Conservation (phyloP, 2,888 invertebrate genomes). For the Chrysopilus asiliformis region DNA sequence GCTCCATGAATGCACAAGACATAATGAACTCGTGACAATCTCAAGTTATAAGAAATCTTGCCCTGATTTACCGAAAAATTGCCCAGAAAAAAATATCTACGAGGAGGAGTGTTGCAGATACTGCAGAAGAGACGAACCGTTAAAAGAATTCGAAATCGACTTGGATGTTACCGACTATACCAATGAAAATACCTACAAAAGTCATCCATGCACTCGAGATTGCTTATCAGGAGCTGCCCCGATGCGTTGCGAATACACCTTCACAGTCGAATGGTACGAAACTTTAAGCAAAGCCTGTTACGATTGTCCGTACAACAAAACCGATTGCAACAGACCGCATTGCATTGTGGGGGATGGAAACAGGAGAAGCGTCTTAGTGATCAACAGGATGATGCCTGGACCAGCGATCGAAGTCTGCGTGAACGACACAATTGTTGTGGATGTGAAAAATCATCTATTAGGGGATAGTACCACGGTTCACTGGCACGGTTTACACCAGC, state of each 20-base stretch:
- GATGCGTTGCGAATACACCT: slow-evolving; percentile 51
- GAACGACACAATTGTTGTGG: slow-evolving; percentile 70
- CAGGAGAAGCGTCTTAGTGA: slow-evolving; percentile 56
- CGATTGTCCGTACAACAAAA: slow-evolving; percentile 58
- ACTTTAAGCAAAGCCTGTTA: slow-evolving; percentile 82
- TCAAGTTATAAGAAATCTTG: slow-evolving; percentile 29
- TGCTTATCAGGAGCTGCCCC: slow-evolving; percentile 41
- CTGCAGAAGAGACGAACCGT: slow-evolving; percentile 17
- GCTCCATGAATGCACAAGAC: slow-evolving; percentile 25
- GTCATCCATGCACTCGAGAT: slow-evolving; percentile 45
- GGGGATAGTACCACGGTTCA: slow-evolving; percentile 77
- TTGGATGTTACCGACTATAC: background rate
- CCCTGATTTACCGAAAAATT: slow-evolving; percentile 24
- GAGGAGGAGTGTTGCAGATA: slow-evolving; percentile 27
- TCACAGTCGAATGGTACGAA: slow-evolving; percentile 58
- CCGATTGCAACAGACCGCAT: slow-evolving; percentile 59
- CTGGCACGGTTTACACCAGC: slow-evolving; percentile 84
- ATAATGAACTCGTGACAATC: slow-evolving; percentile 20
- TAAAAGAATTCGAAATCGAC: background rate
- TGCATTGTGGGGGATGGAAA: slow-evolving; percentile 78
- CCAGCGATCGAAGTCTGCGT: slow-evolving; percentile 77
- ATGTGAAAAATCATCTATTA: slow-evolving; percentile 64
- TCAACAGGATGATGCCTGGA: slow-evolving; percentile 80
- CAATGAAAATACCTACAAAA: slow-evolving; percentile 6
- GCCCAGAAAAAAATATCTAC: slow-evolving; percentile 23